Evolutionary conservation across 1,140 invertebrate species (phyloP), one percentile per base, ranked within the genome.

Genomic region (Daktulosphaira vitifoliae): DNA sequence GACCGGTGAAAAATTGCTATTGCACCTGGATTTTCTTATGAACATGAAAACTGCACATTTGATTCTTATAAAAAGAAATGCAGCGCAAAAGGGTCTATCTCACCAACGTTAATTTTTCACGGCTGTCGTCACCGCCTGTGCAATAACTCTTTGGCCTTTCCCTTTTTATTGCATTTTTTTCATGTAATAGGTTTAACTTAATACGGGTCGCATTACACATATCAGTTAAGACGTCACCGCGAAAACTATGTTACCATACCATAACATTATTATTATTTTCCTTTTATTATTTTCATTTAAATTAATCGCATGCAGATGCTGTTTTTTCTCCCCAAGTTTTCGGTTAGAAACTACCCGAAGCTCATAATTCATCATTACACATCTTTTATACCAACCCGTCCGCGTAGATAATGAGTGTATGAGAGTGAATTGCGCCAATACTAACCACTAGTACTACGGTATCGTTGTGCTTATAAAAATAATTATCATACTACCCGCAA

Each of bases 281-380:
- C n/a, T 46, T 38, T 39, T 25, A 56, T n/a, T 25, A 56, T 48
- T 33, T 18, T 62, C 56, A 48, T 62, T 62, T 33, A 62, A 62
- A 62, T 62, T 62, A 62, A 48, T 62, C 42, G 42, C 16, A 16
- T 25, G 56, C n/a, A 3, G 15, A 5, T 5, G 42, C 20, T 13
- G 42, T 5, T 18, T 20, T 18, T 48, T 6, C 13, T 18, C 5
- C 18, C 4, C 44, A 16, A 15, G 16, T 6, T n/a, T 6, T 7
- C 44, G n/a, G 49, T 33, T n/a, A n/a, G n/a, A n/a, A n/a, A 33
- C 29, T n/a, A 33, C 29, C 29, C 29, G 11, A 51, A 15, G 5
- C 53, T 59, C 53, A 59, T 62, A 62, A 62, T 48, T 62, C 56
- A 62, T 62, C 56, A 62, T 62, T 62, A 62, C 56, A 33, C 56